Evolutionary conservation across 2,888 invertebrate genomes (phyloP).

Genomic region (Orthosia gothica): DNA sequence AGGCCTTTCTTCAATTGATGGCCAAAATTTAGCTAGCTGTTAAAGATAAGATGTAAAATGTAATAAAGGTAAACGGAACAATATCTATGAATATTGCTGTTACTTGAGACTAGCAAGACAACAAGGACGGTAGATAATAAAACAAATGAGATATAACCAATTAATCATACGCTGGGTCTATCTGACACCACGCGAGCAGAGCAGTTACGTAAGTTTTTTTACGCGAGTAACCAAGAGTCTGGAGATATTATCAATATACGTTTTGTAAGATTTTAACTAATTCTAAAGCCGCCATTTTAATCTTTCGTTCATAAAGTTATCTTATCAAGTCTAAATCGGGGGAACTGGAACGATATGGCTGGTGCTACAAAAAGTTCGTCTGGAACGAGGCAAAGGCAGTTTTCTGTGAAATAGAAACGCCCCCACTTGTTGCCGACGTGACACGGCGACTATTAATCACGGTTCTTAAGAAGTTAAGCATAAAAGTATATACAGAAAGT

Average conservation of each 20-base stretch:
- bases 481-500: conserved; percentile 6
- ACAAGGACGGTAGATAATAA: no score
- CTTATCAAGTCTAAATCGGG: conserved; percentile 24
- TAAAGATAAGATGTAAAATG: background rate
- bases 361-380: background rate
- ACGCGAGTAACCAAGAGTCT: no score
- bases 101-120: no score
- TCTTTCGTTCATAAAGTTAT: conserved; percentile 14
- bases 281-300: background rate
- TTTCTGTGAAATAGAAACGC: conserved; percentile 50
- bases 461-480: background rate
- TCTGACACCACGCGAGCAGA: no score
- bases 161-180: no score
- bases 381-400: conserved; percentile 21
- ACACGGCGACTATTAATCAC: conserved; percentile 57
- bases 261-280: background rate
- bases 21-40: no score
- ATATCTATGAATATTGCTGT: no score
- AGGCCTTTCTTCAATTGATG: background rate
- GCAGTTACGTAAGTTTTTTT: no score
- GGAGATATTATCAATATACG: background rate
- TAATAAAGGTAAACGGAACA: background rate
- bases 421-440: conserved; percentile 61
- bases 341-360: background rate
- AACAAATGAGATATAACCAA: no score